Conservation (phyloP, 2,113 vertebrate genomes). For the Heterotis niloticus region DNA sequence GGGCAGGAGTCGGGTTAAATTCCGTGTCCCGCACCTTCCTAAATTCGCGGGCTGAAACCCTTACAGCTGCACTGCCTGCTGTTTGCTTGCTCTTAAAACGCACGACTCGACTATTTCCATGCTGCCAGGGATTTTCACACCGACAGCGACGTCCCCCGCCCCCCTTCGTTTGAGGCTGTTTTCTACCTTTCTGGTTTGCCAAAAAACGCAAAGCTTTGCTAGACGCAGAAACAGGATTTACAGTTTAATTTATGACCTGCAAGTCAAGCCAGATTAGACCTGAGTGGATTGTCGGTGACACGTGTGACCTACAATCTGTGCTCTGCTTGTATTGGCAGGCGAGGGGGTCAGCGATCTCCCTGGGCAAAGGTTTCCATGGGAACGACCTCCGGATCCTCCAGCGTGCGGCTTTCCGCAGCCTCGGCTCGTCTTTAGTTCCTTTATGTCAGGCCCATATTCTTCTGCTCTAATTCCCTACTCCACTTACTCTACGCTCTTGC, state of each 20-base stretch:
- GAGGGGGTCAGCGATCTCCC: constrained; percentile 64
- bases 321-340: constrained; percentile 48
- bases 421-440: constrained; percentile 55
- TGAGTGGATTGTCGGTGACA: constrained; percentile 69
- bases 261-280: constrained; percentile 68
- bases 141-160: neutral
- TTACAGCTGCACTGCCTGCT: neutral
- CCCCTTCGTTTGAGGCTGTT: neutral
- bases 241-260: constrained; percentile 60
- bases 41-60: neutral
- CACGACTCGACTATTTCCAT: too few species aligned
- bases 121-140: too few species aligned
- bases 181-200: constrained; percentile 28
- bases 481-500: neutral
- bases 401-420: constrained; percentile 44
- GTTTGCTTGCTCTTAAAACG: neutral
- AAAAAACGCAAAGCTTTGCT: constrained; percentile 40
- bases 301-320: constrained; percentile 73
- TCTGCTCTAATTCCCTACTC: constrained; percentile 66
- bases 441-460: constrained; percentile 49
- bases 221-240: constrained; percentile 49
- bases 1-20: neutral
- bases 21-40: neutral
- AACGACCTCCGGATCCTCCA: constrained; percentile 64
- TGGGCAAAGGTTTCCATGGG: constrained; percentile 69